Percentiles rank a stretch among this genome's conserved stretches.
Conservation (phyloP, 1,140 invertebrate species). For the Zeugodacus cucurbitae region DNA sequence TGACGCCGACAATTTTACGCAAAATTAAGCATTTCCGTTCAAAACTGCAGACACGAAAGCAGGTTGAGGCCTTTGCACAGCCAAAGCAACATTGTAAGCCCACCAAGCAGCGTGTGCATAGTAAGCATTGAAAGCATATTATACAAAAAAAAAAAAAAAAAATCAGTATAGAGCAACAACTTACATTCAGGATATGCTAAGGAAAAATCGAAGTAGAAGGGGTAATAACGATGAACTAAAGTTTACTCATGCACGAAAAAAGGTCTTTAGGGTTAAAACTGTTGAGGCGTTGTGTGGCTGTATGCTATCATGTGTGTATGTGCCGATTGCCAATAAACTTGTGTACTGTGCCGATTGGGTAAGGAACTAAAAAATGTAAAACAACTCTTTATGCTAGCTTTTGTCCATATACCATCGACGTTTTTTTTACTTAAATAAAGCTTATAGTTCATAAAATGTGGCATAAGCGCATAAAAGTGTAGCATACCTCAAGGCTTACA, state of each 20-base stretch:
- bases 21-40: constrained; percentile 44
- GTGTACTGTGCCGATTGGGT: not conserved
- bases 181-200: not conserved
- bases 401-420: not conserved
- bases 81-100: not conserved
- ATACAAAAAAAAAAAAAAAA: not conserved
- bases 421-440: not conserved
- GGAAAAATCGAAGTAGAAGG: not conserved
- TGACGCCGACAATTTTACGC: constrained; percentile 42
- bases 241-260: constrained; percentile 17
- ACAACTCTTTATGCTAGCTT: not conserved
- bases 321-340: not conserved
- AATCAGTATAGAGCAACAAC: not conserved
- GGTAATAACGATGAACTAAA: not conserved
- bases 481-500: not conserved
- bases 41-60: not conserved
- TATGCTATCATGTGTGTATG: not conserved
- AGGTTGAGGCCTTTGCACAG: not conserved
- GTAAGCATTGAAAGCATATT: not conserved
- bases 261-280: not conserved
- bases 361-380: not conserved
- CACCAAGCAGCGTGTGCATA: not conserved
- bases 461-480: not conserved
- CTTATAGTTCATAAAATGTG: not conserved
- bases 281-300: not conserved